Evolutionary conservation across 2,888 invertebrate species (phyloP).

Genomic region (Ormyrus nitidulus): DNA sequence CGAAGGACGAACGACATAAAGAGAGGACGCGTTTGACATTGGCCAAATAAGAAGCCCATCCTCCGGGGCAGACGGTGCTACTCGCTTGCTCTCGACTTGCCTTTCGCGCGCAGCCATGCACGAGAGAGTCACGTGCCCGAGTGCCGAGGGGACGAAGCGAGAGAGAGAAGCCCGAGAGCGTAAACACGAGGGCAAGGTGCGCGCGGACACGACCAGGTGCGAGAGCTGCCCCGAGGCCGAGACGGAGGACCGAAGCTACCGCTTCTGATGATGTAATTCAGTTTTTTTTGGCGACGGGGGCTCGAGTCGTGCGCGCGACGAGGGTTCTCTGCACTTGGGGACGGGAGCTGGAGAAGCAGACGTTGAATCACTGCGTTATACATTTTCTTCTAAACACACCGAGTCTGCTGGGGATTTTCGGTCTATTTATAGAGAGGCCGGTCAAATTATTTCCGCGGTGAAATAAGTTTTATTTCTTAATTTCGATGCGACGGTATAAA

Average conservation of each 20-base stretch:
- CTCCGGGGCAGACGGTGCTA: neutral
- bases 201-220: neutral
- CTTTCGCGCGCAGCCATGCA: slow-evolving; percentile 60
- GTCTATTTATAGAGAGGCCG: no score
- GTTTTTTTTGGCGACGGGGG: neutral
- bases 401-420: no score
- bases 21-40: no score
- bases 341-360: neutral
- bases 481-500: no score
- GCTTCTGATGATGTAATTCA: slow-evolving; percentile 20
- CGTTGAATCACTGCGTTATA: no score
- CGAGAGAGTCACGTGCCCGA: slow-evolving; percentile 58
- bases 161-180: neutral
- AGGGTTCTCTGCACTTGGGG: neutral
- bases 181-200: slow-evolving; percentile 4
- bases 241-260: neutral
- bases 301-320: neutral
- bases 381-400: no score
- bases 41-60: neutral
- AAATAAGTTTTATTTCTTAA: no score
- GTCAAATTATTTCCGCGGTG: no score
- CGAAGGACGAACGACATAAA: no score
- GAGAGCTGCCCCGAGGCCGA: neutral
- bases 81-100: slow-evolving; percentile 11
- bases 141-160: slow-evolving; percentile 44